Percentiles rank a stretch among this genome's conserved stretches.
Conservation (phyloP, 2,888 invertebrate species). For the Encarsia formosa region DNA sequence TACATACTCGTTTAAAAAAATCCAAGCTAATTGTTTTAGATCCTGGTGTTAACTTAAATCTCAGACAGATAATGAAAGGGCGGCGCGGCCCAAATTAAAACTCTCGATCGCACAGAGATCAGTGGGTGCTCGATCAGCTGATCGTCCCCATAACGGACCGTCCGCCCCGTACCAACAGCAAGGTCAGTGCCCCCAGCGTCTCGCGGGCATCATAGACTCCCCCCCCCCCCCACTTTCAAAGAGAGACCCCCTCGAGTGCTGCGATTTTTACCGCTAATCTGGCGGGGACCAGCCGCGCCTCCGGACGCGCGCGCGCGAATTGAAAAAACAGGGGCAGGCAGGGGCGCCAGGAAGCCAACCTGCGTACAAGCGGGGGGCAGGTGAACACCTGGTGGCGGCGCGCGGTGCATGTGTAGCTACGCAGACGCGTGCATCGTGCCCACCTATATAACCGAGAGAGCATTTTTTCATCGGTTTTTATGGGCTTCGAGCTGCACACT, state of each 20-base stretch:
- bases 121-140: neutral
- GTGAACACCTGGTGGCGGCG: conserved; percentile 47
- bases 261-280: conserved; percentile 7
- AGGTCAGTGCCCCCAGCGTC: no score
- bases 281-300: neutral
- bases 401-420: conserved; percentile 14
- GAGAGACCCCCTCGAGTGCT: neutral
- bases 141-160: no score
- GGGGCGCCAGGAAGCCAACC: conserved; percentile 33
- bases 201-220: no score
- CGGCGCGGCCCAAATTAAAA: no score
- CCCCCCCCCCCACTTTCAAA: conserved; percentile 7
- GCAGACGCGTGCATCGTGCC: conserved; percentile 4
- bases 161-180: no score
- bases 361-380: conserved; percentile 40
- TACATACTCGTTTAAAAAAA: no score
- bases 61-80: no score
- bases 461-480: no score
- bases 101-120: neutral
- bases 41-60: no score
- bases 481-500: no score
- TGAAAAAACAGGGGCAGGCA: conserved; percentile 16
- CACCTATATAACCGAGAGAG: neutral
- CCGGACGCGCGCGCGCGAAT: conserved; percentile 6
- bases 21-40: no score